Base-by-base conservation (phyloP, 2,797 vertebrate species). In the Notolabrus celidotus region DNA sequence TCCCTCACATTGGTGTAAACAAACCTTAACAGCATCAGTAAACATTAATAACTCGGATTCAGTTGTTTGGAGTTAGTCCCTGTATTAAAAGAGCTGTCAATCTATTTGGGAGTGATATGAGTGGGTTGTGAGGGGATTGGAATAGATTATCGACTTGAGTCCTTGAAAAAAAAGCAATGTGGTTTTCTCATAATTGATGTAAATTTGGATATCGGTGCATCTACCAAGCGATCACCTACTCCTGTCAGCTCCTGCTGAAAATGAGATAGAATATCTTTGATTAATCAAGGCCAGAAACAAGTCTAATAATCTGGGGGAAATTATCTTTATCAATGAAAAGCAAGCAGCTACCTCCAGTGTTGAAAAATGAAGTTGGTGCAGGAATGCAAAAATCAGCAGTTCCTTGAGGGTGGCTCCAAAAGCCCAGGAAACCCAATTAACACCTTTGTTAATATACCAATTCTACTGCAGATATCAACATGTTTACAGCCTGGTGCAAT, bases 31-130 rank as follows among this genome's bases (percentile, higher is more conserved):
- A 64, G 80, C 80, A 79, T 74, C 66, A 52, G 84, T 67, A 87
- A 90, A 90, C 87, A 88, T 89, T 87, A 87, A 88, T 89, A 85
- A 84, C 85, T 66, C 64, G 52, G 54, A 70, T 71, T 76, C 66
- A 58, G 54, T 80, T 71, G 72, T 72, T 67, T 55, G 10, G 71
- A 66, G 76, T 71, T 75, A 60, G 65, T 63, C 42, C 23, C 34
- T 61, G 71, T 82, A 87, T 84, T 87, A 86, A 82, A 84, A 67
- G 33, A 74, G 10, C 55, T 69, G 58, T 64, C 82, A 67, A 31
- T 83, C 73, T 74, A 14, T 68, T 25, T 56, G 33, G 71, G 54
- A 68, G 33, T 45, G 25, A 75, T 60, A 22, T 27, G 11, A 61
- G 49, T 57, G 79, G 10, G 46, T 25, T 29, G 42, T 29, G 38